Evolutionary conservation across 2,797 vertebrate genomes (phyloP).

Genomic region (Podargus strigoides): DNA sequence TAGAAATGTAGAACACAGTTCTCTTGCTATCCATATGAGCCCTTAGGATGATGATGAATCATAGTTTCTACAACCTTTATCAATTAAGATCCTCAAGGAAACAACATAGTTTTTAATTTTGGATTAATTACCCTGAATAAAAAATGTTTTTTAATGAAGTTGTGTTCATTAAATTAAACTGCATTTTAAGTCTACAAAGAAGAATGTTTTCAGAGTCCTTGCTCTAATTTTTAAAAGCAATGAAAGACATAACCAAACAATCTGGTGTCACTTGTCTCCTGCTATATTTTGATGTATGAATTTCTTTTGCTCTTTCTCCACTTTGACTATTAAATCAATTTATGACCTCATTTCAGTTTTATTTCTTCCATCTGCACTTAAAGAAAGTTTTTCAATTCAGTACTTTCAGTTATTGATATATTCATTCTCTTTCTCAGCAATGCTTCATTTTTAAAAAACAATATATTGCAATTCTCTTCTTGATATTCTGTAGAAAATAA

Average conservation of each 20-base stretch:
- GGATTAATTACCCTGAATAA: not conserved
- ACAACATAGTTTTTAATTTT: not conserved
- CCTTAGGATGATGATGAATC: not conserved
- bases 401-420: not conserved
- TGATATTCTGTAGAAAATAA: not conserved
- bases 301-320: not conserved
- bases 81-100: not conserved
- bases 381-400: not conserved
- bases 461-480: not conserved
- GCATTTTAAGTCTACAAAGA: not conserved
- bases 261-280: not conserved
- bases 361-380: not conserved
- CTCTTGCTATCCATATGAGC: not conserved
- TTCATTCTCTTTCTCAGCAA: not conserved
- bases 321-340: not conserved
- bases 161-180: not conserved
- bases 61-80: not conserved
- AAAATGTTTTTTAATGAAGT: not conserved
- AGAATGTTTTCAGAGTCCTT: not conserved
- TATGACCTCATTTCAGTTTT: slow-evolving; percentile 19
- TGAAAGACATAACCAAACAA: not conserved
- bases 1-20: not conserved
- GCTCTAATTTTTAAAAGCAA: not conserved
- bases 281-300: not conserved
- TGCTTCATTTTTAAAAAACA: not conserved